Conservation (phyloP, 2,888 invertebrate genomes). For the Blastobasis adustella region DNA sequence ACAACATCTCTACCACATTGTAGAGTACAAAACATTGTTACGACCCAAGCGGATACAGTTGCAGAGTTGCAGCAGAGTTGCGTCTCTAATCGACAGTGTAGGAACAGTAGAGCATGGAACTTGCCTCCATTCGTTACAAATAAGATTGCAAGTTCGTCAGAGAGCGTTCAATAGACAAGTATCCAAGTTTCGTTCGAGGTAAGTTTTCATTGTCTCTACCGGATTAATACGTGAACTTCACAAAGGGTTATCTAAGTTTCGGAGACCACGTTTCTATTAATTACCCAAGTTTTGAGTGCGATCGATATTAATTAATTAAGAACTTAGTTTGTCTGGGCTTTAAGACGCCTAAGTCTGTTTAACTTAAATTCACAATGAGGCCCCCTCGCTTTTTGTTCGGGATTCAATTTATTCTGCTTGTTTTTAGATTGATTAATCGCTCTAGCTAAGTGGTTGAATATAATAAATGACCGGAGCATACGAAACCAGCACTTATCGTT, state of each 20-base stretch:
- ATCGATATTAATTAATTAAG: slow-evolving; percentile 64
- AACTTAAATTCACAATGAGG: slow-evolving; percentile 11
- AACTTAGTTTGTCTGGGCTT: slow-evolving; percentile 28
- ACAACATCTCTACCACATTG: too few species aligned
- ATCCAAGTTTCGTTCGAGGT: slow-evolving; percentile 30
- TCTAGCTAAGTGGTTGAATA: neutral
- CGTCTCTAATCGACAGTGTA: too few species aligned
- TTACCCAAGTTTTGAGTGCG: slow-evolving; percentile 50
- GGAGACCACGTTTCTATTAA: slow-evolving; percentile 64
- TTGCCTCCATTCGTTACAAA: neutral
- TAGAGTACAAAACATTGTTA: too few species aligned
- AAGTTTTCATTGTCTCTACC: slow-evolving; percentile 54
- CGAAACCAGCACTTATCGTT: too few species aligned
- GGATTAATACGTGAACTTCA: slow-evolving; percentile 65
- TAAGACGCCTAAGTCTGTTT: slow-evolving; percentile 16
- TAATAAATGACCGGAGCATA: too few species aligned
- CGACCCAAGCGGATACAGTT: too few species aligned
- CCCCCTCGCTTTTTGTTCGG: slow-evolving; percentile 12
- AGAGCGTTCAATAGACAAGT: slow-evolving; percentile 29
- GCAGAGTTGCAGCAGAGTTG: too few species aligned
- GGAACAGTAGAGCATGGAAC: too few species aligned
- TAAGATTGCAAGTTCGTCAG: slow-evolving; percentile 26
- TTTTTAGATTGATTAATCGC: slow-evolving; percentile 6
- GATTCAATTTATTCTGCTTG: slow-evolving; percentile 6
- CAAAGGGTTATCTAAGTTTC: slow-evolving; percentile 64